These are phyloP conservation scores for Pentalonia nigronervosa DNA, from an alignment of 1,140 invertebrate species.

Conservation along the genomic window DNA sequence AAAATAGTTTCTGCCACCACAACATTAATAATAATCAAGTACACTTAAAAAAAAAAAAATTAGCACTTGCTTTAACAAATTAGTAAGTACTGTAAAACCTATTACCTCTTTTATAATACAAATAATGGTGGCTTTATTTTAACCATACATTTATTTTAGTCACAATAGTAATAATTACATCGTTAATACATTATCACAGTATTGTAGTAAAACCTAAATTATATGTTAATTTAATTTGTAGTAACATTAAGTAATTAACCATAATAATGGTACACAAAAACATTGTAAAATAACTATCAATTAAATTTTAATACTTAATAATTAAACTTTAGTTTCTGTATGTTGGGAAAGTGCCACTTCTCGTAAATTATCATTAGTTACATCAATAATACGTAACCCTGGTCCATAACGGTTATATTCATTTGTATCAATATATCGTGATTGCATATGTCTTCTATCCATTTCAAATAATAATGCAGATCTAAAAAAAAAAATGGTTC, in stretches of 20 bases:
- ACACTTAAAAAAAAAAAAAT: not conserved
- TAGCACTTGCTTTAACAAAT: not conserved
- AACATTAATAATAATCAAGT: not conserved
- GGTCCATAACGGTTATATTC: slow-evolving; percentile 39
- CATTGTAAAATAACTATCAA: not conserved
- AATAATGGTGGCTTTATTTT: not conserved
- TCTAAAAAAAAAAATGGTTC: slow-evolving; percentile 53
- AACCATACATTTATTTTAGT: not conserved
- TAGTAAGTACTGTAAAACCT: not conserved
- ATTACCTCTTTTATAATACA: not conserved
- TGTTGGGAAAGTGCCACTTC: slow-evolving; percentile 61
- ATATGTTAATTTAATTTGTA: not conserved
- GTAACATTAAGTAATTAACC: not conserved
- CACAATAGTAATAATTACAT: not conserved
- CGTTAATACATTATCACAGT: slow-evolving; percentile 15
- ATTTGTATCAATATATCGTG: slow-evolving; percentile 49
- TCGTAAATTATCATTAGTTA: slow-evolving; percentile 59
- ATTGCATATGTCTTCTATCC: slow-evolving; percentile 55
- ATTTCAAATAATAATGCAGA: slow-evolving; percentile 62
- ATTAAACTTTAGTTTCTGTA: slow-evolving; percentile 62
- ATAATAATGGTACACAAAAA: not conserved
- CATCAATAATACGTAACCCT: slow-evolving; percentile 49
- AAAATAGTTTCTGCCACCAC: not conserved
- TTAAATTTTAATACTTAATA: slow-evolving; percentile 28
- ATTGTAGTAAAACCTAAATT: not conserved